These are phyloP conservation scores for Meriones psammophilus DNA, from an alignment of 2,797 vertebrate genomes.

Conservation along the genomic window DNA sequence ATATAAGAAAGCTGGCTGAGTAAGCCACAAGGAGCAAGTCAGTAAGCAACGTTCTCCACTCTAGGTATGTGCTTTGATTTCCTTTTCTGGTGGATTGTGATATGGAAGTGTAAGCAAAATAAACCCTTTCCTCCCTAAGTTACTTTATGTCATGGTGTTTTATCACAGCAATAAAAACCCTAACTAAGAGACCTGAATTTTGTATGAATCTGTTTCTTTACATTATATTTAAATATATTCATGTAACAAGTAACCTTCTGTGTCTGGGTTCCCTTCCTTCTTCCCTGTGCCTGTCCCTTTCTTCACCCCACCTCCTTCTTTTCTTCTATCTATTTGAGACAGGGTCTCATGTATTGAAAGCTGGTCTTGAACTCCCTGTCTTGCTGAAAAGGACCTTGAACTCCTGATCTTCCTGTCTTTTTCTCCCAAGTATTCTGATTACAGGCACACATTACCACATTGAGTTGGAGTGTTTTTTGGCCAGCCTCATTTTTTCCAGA, in stretches of 20 bases:
- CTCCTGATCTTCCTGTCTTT: not conserved
- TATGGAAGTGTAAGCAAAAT: not conserved
- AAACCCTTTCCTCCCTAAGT: not conserved
- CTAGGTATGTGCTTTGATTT: not conserved
- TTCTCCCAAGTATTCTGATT: not conserved
- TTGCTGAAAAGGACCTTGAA: not conserved
- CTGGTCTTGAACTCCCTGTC: not conserved
- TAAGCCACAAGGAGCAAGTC: not conserved
- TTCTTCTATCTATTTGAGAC: not conserved
- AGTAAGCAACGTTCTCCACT: not conserved
- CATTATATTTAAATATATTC: slow-evolving; percentile 20
- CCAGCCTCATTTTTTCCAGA: slow-evolving; percentile 18
- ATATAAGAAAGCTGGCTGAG: not conserved
- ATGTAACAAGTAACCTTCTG: not conserved
- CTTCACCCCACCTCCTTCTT: not conserved
- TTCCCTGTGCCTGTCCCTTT: not conserved
- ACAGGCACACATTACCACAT: not conserved
- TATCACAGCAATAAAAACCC: not conserved
- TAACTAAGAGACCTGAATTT: not conserved
- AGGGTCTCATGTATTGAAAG: not conserved
- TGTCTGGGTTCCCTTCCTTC: not conserved
- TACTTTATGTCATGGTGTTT: not conserved
- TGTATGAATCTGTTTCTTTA: not conserved
- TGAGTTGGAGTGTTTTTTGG: not conserved
- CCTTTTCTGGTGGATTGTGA: not conserved